Percentiles rank a stretch among this genome's conserved stretches.
phyloP scores from a whole-genome alignment of 2,888 invertebrate species.

The Macrophya alboannulata region DNA sequence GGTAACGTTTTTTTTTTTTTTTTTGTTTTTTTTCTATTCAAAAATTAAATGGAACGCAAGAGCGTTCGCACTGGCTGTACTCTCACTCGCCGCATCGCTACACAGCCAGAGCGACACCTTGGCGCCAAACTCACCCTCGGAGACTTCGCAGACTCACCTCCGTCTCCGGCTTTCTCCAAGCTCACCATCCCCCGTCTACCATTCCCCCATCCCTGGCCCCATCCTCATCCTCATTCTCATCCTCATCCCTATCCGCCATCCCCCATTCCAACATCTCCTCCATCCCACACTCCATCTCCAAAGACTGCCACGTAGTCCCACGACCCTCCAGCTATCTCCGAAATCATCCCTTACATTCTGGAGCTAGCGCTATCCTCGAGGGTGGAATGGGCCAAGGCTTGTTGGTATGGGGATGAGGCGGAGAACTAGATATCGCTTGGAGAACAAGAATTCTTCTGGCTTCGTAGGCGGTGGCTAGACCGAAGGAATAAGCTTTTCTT shows the following conservation, averaged over 20 bases:
- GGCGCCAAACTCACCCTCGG: conserved; percentile 79
- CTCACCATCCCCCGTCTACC: conserved; percentile 63
- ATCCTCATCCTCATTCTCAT: conserved; percentile 66
- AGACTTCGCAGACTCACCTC: conserved; percentile 79
- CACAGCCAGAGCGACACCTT: conserved; percentile 77
- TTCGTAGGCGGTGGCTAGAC: conserved; percentile 30
- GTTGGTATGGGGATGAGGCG: conserved; percentile 59
- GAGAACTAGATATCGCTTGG: conserved; percentile 50
- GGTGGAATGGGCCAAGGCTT: conserved; percentile 63
- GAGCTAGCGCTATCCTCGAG: conserved; percentile 67
- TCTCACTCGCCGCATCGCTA: conserved; percentile 37
- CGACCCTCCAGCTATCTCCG: conserved; percentile 79
- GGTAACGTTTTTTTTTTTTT: conserved; percentile 1
- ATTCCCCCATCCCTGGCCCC: conserved; percentile 69
- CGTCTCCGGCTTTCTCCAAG: conserved; percentile 67
- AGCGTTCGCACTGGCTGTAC: background rate
- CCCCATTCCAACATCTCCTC: conserved; percentile 70
- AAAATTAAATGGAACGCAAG: conserved; percentile 47
- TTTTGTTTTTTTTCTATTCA: no score
- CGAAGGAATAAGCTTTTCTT: conserved; percentile 41
- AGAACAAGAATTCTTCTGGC: conserved; percentile 52
- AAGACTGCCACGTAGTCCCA: conserved; percentile 76
- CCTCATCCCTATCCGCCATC: conserved; percentile 65
- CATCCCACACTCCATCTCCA: conserved; percentile 70
- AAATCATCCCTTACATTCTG: conserved; percentile 80